phyloP scores from a whole-genome alignment of 53 echinoderm and acorn worm species.

The Apostichopus leukothele region DNA sequence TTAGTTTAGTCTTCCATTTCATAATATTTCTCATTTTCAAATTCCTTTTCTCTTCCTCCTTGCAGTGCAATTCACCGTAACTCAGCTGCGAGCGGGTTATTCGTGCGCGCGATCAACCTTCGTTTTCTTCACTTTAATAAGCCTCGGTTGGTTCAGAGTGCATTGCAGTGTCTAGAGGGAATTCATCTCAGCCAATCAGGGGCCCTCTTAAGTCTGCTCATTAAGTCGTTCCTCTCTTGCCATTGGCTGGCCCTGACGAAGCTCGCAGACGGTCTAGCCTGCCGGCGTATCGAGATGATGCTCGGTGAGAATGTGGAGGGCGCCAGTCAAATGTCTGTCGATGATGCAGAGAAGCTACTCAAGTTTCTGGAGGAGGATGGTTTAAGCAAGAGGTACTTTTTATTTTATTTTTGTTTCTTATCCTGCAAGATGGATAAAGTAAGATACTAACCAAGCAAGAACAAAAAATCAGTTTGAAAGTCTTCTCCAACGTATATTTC shows the following conservation, averaged over 20 bases:
- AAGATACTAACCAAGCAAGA: too few relatives aligned
- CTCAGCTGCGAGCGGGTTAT: slow-evolving; percentile 94
- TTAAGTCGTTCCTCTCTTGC: slow-evolving; percentile 79
- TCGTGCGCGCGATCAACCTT: slow-evolving; percentile 87
- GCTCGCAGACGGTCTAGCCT: slow-evolving; percentile 77
- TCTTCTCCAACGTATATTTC: too few relatives aligned
- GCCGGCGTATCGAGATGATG: slow-evolving; percentile 90
- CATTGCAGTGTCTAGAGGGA: slow-evolving; percentile 80
- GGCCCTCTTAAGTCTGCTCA: slow-evolving; percentile 71
- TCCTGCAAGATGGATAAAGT: too few relatives aligned
- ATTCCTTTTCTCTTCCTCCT: background rate
- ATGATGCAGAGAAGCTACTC: slow-evolving; percentile 75
- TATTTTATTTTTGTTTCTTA: too few relatives aligned
- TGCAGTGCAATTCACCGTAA: slow-evolving; percentile 97
- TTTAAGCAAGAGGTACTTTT: slow-evolving; percentile 64
- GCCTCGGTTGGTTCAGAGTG: slow-evolving; percentile 82
- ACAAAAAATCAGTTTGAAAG: too few relatives aligned
- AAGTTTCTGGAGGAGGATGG: slow-evolving; percentile 55
- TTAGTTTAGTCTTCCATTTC: too few relatives aligned
- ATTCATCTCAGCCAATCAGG: slow-evolving; percentile 92
- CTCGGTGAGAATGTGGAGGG: slow-evolving; percentile 81
- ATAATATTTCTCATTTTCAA: too few relatives aligned
- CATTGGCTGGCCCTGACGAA: slow-evolving; percentile 80
- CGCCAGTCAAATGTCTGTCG: slow-evolving; percentile 67
- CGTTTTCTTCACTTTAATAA: slow-evolving; percentile 71